phyloP scores from a whole-genome alignment of 2,888 invertebrate species.

The Prenolepis imparis region DNA sequence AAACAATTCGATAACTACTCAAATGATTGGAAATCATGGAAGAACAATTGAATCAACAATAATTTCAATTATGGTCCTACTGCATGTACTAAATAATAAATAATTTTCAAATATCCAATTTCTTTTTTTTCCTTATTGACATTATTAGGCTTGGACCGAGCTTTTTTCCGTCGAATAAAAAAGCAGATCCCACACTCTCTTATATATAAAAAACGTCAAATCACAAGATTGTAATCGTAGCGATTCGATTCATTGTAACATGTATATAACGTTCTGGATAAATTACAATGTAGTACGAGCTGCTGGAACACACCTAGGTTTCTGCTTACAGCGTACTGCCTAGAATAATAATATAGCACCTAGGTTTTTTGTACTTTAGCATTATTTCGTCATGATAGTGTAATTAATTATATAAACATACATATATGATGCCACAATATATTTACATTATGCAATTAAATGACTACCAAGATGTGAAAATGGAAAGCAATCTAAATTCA shows the following conservation, averaged over 20 bases:
- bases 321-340: constrained; percentile 76
- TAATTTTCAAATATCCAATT: constrained; percentile 18
- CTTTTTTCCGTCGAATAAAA: constrained; percentile 39
- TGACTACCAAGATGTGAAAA: constrained; percentile 79
- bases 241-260: constrained; percentile 31
- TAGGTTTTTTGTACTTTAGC: constrained; percentile 86
- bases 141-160: constrained; percentile 50
- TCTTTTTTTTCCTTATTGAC: constrained; percentile 27
- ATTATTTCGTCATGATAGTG: constrained; percentile 84
- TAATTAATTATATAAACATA: constrained; percentile 78
- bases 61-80: constrained; percentile 47
- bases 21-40: constrained; percentile 1
- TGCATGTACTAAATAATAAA: constrained; percentile 33
- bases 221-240: constrained; percentile 58
- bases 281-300: constrained; percentile 74
- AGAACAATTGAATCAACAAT: constrained; percentile 30
- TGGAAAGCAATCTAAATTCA: constrained; percentile 77
- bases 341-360: constrained; percentile 86
- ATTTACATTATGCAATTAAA: constrained; percentile 83
- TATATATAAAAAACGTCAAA: constrained; percentile 25
- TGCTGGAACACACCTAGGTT: constrained; percentile 79
- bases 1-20: constrained; percentile 25
- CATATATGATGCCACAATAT: constrained; percentile 81
- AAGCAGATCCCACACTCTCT: constrained; percentile 49
- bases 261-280: constrained; percentile 57